Conservation (phyloP, 37 sponge, comb jelly and placozoan species). For the Halisarca cf. caerulea region DNA sequence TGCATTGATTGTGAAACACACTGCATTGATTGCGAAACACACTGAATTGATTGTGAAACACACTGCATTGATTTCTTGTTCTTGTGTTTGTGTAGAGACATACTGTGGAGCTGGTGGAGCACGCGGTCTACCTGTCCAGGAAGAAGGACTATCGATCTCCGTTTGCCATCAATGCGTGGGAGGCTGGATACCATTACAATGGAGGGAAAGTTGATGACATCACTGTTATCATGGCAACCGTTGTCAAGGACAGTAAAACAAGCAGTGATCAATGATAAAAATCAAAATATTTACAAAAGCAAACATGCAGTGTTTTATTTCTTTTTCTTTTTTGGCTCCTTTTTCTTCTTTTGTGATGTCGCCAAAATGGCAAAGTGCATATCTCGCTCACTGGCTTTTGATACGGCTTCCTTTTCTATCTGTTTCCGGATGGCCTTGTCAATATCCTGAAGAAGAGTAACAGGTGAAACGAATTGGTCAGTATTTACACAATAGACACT, state of each 20-base stretch:
- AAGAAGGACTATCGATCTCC: constrained; percentile 54
- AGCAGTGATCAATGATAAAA: no score
- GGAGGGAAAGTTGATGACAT: constrained; percentile 82
- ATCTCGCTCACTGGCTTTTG: constrained; percentile 36
- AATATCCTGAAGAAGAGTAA: constrained; percentile 32
- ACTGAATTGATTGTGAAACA: no score
- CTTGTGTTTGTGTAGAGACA: no score
- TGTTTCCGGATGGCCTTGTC: constrained; percentile 40
- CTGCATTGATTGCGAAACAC: no score
- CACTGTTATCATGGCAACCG: constrained; percentile 65
- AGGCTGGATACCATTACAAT: constrained; percentile 29
- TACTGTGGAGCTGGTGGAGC: constrained; percentile 10
- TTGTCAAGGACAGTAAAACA: not conserved
- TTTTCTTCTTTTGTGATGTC: constrained; percentile 1
- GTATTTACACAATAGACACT: no score
- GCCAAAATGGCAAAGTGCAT: constrained; percentile 43
- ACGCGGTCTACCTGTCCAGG: constrained; percentile 29
- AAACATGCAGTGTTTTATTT: no score
- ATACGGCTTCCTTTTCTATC: constrained; percentile 61
- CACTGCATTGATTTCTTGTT: no score
- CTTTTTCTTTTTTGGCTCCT: not conserved
- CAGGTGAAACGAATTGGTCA: no score
- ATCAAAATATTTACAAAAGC: no score
- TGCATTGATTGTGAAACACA: no score
- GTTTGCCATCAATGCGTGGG: constrained; percentile 52